Evolutionary conservation across 2,797 vertebrate genomes (phyloP), one percentile per base, ranked within the genome.

Genomic region (Tapirus indicus): DNA sequence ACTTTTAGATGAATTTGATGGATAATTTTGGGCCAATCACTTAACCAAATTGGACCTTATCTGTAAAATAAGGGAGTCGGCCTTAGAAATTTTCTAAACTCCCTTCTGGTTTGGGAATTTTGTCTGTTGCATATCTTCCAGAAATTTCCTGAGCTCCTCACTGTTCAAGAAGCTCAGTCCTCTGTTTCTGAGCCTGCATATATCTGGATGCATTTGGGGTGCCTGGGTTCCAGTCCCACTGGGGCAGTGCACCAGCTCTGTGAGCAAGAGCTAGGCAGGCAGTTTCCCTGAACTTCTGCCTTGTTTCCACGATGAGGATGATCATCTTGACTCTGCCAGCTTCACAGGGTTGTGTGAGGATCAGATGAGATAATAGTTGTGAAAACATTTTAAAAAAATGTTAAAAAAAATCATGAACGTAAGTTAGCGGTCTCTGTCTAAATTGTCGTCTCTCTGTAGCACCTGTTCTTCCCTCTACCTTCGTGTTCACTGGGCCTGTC

Each of bases 41-140:
- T 87, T 60, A 88, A 62, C 69, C 78, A 84, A 75, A 84, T 29
- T 58, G 72, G 32, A 64, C 20, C 38, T 49, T 80, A 47, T 82
- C 92, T 66, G 4, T 72, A 92, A 95, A 95, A 54, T 79, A 47
- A 96, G 38, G 41, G 47, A 66, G 2, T 60, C 91, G 47, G 18
- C 71, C 41, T 96, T 88, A 64, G 68, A 47, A 94, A 60, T 72
- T 88, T 82, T 85, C 35, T 44, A 75, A 94, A 32, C 13, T 52
- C 21, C 23, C 27, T 78, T 91, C 29, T 52, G n/a, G n/a, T 14
- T 94, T 90, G n/a, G n/a, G 13, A 56, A 47, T 95, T 68, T 88
- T 74, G 29, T 95, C 66, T 92, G 60, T 58, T 69, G 94, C 32
- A 54, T 72, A 56, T 77, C 18, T 84, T 96, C 95, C 56, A 90